Conservation (phyloP, 2,113 vertebrate genomes). For the Columba livia region DNA sequence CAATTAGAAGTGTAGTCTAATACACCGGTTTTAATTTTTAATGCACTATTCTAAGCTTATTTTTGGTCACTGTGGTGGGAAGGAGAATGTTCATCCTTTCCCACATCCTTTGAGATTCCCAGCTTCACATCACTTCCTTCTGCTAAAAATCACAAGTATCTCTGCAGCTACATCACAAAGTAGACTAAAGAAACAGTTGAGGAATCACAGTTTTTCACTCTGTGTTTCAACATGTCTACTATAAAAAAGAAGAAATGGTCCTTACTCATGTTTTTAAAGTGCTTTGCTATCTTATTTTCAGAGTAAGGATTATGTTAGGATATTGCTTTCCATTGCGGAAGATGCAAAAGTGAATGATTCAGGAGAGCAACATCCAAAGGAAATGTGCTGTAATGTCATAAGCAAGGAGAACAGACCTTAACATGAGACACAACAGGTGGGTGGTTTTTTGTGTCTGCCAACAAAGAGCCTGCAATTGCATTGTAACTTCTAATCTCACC, state of each 20-base stretch:
- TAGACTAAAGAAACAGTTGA: not conserved
- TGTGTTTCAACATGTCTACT: not conserved
- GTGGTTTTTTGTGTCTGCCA: not conserved
- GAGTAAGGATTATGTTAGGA: not conserved
- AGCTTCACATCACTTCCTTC: not conserved
- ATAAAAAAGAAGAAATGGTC: not conserved
- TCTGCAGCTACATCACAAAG: not conserved
- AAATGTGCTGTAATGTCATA: not conserved
- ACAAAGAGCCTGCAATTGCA: not conserved
- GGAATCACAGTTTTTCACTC: not conserved
- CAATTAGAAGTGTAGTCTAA: not conserved
- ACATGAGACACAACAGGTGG: not conserved
- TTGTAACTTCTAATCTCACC: not conserved
- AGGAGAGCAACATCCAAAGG: not conserved
- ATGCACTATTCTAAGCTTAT: not conserved
- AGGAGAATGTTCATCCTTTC: not conserved
- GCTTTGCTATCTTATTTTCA: not conserved
- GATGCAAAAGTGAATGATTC: not conserved
- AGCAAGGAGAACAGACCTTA: not conserved
- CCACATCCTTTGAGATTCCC: not conserved
- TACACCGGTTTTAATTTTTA: not conserved
- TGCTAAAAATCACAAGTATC: not conserved
- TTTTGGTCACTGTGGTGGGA: not conserved
- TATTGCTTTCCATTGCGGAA: not conserved
- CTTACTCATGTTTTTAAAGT: not conserved